Evolutionary conservation across 2,888 invertebrate genomes (phyloP), one percentile per base, ranked within the genome.

Genomic region (Aethes cnicana): DNA sequence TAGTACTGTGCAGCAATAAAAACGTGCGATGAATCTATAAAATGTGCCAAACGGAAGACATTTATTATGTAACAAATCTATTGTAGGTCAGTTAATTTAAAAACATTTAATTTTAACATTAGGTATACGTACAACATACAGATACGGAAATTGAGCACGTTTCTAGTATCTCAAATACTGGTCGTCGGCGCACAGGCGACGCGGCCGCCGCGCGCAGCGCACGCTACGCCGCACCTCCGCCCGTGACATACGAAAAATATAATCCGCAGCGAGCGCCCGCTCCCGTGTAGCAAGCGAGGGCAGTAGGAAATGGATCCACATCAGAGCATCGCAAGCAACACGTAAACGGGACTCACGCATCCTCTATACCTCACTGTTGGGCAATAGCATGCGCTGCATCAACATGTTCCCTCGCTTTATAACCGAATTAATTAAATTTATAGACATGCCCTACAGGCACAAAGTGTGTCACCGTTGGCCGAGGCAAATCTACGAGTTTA

Each of bases 61-160:
- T 86, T 84, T 71, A 96, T 90, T 96, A 96, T 80, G 96, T 97
- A 91, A 97, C 94, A 91, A 96, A 97, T 91, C 96, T 94, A 92
- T 96, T 95, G 93, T 96, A 96, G 72, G 76, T 79, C 71, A 61
- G 80, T 68, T 63, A 74, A 70, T 78, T 77, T 77, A 68, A 74
- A 84, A 86, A 82, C 75, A 76, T 81, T 79, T 73, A 77, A 59
- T 69, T 76, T 81, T 74, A 83, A 87, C 80, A 81, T 83, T 84
- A 52, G 44, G 52, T 52, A 83, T 72, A 76, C 74, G 79, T 81
- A 88, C 80, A 83, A 84, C 81, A 81, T 79, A 85, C 72, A 83
- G 75, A 83, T 77, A 84, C 77, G 81, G 85, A 82, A 81, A 87
- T 89, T 89, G 89, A 89, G 89, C 89, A 89, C 75, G 80, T 79